Base-by-base conservation (phyloP, 2,888 invertebrate genomes). In the Tiliacea citrago region DNA sequence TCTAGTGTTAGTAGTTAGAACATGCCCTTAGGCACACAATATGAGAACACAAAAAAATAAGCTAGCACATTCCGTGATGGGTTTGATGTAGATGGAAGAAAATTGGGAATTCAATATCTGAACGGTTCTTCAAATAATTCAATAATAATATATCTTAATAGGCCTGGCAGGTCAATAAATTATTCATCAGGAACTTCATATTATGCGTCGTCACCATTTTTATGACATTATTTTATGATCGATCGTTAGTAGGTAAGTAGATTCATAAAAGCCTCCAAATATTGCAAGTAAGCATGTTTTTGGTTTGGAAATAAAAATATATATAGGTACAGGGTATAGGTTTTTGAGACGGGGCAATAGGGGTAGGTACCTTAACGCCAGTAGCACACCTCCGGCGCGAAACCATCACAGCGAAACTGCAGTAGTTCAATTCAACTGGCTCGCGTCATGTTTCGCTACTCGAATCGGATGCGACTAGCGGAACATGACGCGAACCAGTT, bases 131-230 rank as follows among this genome's bases (percentile, higher is more conserved):
- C n/a, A n/a, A n/a, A 9, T 0, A 42, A n/a, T n/a, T n/a, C n/a
- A 42, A 62, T 2, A 42, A 62, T 2, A 16, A 13, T 7, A 24
- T 53, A 42, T 42, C 8, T 10, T 13, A 47, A 72, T 47, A 47
- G 10, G 24, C 47, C 39, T 39, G 42, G 1, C 24, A 45, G 35
- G 21, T 39, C 39, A 79, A 21, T n/a, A 47, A 49, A 24, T 35
- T 35, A 45, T 49, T 47, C 6, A 16, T 35, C 2, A 21, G 2
- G 47, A 13, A 51, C 18, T 63, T 45, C 12, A 78, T 29, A 49
- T 71, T 51, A 47, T 21, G 49, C 29, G 18, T 29, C 57, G 35
- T 79, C 29, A 79, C 9, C n/a, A 42, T 75, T 69, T 8, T 42
- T 55, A 47, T 39, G 45, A 70, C 51, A 35, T 57, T 65, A 21